Conservation (phyloP, 2,888 invertebrate genomes). For the Loripinus fragilis region DNA sequence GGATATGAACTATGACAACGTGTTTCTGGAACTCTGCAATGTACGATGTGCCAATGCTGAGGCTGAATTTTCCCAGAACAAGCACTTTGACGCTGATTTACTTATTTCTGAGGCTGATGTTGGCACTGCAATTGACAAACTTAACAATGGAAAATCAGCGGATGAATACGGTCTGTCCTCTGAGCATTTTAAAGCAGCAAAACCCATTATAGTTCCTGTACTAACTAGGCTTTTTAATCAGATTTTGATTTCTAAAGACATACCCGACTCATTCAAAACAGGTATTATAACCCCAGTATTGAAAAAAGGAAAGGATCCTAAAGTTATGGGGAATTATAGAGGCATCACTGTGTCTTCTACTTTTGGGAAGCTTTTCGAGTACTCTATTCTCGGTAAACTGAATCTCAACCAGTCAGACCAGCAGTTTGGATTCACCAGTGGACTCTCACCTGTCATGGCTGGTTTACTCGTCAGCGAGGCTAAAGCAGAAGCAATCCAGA, state of each 20-base stretch:
- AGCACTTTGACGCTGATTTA: not conserved
- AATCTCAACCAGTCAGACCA: not conserved
- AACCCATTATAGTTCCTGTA: not conserved
- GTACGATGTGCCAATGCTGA: not conserved
- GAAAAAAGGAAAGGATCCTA: constrained; percentile 14
- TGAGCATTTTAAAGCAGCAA: no score
- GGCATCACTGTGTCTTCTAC: constrained; percentile 9
- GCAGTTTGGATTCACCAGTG: constrained; percentile 7
- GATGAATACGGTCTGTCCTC: constrained; percentile 7
- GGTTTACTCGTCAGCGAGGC: no score
- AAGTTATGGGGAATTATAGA: constrained; percentile 1
- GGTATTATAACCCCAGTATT: constrained; percentile 9
- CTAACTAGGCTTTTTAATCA: constrained; percentile 12
- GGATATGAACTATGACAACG: not conserved
- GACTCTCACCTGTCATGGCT: no score
- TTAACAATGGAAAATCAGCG: not conserved
- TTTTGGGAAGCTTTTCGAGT: constrained; percentile 8
- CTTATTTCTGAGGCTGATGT: not conserved
- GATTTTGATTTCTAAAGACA: not conserved
- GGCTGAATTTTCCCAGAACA: not conserved
- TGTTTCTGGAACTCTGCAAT: not conserved
- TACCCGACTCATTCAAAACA: constrained; percentile 7
- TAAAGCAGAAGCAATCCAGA: no score
- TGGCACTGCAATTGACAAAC: not conserved
- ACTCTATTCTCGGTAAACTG: not conserved